phyloP scores from a whole-genome alignment of 2,113 vertebrate genomes.

The Dolichallabes microphthalmus region DNA sequence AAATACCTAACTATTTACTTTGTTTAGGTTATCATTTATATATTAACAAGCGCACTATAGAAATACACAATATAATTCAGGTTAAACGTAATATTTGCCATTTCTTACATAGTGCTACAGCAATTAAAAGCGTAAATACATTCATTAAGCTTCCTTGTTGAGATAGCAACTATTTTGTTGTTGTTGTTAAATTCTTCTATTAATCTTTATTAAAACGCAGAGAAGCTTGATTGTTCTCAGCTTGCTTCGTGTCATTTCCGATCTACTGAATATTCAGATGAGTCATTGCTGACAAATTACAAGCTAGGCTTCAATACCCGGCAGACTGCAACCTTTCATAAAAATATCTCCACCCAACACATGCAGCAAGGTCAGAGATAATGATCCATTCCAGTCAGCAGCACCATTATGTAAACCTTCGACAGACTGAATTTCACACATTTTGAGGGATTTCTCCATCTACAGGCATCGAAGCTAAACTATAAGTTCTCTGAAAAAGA shows the following conservation, averaged over 20 bases:
- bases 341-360: constrained; percentile 16
- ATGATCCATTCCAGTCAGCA: constrained; percentile 7
- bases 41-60: neutral
- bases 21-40: neutral
- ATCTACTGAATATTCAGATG: constrained; percentile 19
- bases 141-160: neutral
- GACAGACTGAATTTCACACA: neutral
- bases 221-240: no score
- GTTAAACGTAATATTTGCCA: neutral
- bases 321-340: constrained; percentile 8
- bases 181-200: neutral
- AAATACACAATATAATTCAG: neutral
- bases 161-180: neutral
- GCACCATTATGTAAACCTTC: constrained; percentile 4
- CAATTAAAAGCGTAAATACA: neutral
- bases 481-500: neutral
- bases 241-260: constrained; percentile 8
- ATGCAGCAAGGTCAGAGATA: constrained; percentile 10
- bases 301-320: neutral
- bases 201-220: neutral
- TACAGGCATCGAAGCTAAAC: neutral
- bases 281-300: constrained; percentile 10
- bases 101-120: neutral
- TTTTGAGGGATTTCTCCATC: neutral
- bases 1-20: neutral